Base-by-base conservation (phyloP, 2,797 vertebrate species). In the Apogon talboti region DNA sequence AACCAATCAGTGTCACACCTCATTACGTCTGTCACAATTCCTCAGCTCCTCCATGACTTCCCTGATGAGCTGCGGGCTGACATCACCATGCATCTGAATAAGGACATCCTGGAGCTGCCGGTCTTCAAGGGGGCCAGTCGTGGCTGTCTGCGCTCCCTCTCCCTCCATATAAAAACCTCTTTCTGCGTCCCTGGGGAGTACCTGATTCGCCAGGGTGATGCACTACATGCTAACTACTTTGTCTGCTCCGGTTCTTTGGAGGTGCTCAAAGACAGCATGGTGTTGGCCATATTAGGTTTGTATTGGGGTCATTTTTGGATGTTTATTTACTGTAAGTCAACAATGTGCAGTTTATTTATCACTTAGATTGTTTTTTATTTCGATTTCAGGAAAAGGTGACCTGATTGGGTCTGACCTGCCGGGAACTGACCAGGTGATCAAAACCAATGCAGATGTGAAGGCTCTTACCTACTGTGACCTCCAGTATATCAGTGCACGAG, bases 31-130 rank as follows among this genome's bases (percentile, higher is more conserved):
- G 60, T 62, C 83, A 77, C 79, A 66, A 50, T 28, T 18, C 6
- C 35, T 58, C 92, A 99, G 98, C 95, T 99, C 69, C 94, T 99
- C 66, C 96, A 95, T 2, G 96, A 99, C 91, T 99, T 99, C 90
- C 98, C 98, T 0, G 98, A 98, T 0, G 98, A 99, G 92, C 93
- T 99, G 67, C 95, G 96, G 0, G 97, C 98, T 0, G 98, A 99
- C 63, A 96, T 99, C 70, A 96, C 97, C 84, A 97, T 98, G 97
- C 97, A 99, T 88, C 93, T 99, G 87, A 96, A 99, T 87, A 97
- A 98, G 87, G 98, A 99, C 91, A 98, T 99, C 88, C 92, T 99
- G 88, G 96, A 97, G 93, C 93, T 99, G 83, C 94, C 97, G 0
- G 88, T 99, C 78, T 99, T 99, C 2, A 94, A 95, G 83, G 94